Conservation (phyloP, 1,140 invertebrate species). For the Atta texana region DNA sequence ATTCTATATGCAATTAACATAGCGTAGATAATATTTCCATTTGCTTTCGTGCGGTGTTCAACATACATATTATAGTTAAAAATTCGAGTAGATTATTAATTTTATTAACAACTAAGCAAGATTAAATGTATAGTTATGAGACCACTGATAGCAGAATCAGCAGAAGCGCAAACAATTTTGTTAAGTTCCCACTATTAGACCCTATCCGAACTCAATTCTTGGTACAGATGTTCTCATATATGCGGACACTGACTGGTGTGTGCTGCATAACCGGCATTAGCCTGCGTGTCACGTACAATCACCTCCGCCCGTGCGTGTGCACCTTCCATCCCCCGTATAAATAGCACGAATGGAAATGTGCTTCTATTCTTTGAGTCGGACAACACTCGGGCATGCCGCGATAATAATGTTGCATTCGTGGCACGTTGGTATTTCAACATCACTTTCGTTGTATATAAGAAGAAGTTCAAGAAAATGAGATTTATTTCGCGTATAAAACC, state of each 20-base stretch:
- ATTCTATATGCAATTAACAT: constrained; percentile 25
- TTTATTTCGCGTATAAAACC: background rate
- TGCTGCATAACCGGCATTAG: constrained; percentile 59
- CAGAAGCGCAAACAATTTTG: constrained; percentile 75
- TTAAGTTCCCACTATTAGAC: constrained; percentile 71
- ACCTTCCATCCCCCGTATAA: constrained; percentile 59
- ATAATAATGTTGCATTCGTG: background rate
- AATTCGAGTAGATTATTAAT: background rate
- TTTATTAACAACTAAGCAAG: background rate
- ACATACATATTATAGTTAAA: background rate
- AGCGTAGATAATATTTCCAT: background rate
- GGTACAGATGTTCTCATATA: constrained; percentile 61
- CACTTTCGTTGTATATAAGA: background rate
- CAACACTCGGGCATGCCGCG: constrained; percentile 5
- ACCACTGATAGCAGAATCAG: constrained; percentile 60
- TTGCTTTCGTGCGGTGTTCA: background rate
- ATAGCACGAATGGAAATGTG: constrained; percentile 64
- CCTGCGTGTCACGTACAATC: constrained; percentile 74
- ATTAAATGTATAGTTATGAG: background rate
- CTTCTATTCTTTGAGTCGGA: constrained; percentile 35
- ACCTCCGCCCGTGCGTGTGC: constrained; percentile 74
- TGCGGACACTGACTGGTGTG: constrained; percentile 54
- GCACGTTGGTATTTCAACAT: constrained; percentile 11
- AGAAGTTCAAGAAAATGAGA: constrained; percentile 16
- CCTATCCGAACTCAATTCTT: constrained; percentile 72